Percentiles rank a stretch among this genome's conserved stretches.
Conservation (phyloP, 2,888 invertebrate genomes). For the Nomada goodeniana region DNA sequence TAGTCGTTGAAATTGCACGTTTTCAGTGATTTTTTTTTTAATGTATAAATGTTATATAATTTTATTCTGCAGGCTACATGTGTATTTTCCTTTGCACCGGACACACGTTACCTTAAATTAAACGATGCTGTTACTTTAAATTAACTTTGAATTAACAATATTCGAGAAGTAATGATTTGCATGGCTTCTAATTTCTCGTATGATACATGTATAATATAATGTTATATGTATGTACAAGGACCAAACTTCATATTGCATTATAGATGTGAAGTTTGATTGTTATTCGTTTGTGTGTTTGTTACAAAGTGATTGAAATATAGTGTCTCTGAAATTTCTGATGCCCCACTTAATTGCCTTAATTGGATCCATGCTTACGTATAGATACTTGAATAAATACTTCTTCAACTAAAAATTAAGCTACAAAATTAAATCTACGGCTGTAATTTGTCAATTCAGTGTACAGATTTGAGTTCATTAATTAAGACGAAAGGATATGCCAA, state of each 20-base stretch:
- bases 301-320: not conserved
- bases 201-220: no score
- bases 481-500: not conserved
- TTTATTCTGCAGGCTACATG: not conserved
- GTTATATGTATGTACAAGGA: no score
- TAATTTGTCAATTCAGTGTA: not conserved
- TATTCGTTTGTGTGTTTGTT: conserved; percentile 1
- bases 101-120: no score
- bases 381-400: not conserved
- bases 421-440: not conserved
- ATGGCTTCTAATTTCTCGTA: no score
- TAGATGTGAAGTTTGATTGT: not conserved
- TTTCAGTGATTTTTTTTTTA: not conserved
- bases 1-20: not conserved
- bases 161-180: no score
- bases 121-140: no score
- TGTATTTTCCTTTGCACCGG: no score
- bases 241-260: no score
- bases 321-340: no score
- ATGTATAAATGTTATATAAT: not conserved
- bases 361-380: no score
- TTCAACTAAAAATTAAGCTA: not conserved
- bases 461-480: not conserved
- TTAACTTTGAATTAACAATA: no score
- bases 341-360: not conserved